These are phyloP conservation scores for Sesamia nonagrioides DNA, from an alignment of 1,140 invertebrate species.

Conservation along the genomic window DNA sequence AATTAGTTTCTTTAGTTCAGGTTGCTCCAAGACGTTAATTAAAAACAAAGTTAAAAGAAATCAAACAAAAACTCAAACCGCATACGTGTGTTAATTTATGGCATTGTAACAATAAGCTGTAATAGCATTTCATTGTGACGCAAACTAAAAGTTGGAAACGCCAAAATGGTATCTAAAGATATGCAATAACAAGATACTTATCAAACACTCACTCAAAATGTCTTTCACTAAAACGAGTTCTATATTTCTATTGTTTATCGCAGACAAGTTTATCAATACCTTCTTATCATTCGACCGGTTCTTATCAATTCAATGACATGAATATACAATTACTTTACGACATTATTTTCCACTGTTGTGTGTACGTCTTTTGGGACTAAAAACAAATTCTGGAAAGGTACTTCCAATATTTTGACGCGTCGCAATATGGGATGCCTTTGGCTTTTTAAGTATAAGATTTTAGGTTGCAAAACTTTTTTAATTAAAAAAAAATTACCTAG, in stretches of 20 bases:
- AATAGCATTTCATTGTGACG: too few species aligned
- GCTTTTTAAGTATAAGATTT: too few species aligned
- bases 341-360: constrained; percentile 16
- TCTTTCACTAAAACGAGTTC: constrained; percentile 16
- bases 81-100: too few species aligned
- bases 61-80: too few species aligned
- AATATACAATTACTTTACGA: constrained; percentile 27
- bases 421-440: too few species aligned
- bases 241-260: constrained; percentile 24
- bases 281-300: constrained; percentile 3
- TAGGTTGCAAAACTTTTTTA: neutral
- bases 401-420: neutral
- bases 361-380: neutral
- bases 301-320: constrained; percentile 39
- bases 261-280: constrained; percentile 30
- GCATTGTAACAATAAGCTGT: too few species aligned
- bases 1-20: too few species aligned
- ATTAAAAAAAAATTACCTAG: neutral
- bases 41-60: too few species aligned
- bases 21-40: too few species aligned
- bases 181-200: neutral
- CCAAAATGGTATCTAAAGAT: neutral
- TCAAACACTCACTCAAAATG: neutral
- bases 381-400: neutral
- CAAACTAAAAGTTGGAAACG: neutral